Conservation (phyloP, 2,888 invertebrate species). For the Cryptosula pallasiana region DNA sequence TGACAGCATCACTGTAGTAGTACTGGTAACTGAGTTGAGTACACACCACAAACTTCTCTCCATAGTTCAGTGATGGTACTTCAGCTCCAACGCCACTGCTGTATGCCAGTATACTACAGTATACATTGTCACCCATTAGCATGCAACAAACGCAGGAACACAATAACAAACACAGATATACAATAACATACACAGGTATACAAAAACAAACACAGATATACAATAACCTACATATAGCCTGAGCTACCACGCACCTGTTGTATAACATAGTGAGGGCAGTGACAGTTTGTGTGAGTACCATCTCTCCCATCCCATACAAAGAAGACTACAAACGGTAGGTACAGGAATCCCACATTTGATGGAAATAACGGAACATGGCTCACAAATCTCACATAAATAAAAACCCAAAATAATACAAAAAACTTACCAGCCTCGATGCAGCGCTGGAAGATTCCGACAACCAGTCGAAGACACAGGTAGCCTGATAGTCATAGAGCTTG, state of each 20-base stretch:
- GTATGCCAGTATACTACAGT: neutral
- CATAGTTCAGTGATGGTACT: neutral
- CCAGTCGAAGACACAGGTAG: slow-evolving; percentile 32
- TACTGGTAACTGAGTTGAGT: slow-evolving; percentile 21
- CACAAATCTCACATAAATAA: too few species aligned
- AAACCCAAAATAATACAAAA: neutral
- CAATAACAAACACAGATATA: neutral
- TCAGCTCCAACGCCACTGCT: neutral
- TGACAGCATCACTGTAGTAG: neutral
- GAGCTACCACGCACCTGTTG: too few species aligned
- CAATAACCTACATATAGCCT: too few species aligned
- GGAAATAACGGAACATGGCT: too few species aligned
- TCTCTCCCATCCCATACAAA: neutral
- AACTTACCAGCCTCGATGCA: slow-evolving; percentile 2
- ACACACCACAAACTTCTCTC: neutral
- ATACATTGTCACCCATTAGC: neutral
- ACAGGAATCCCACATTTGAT: too few species aligned
- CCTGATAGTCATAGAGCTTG: slow-evolving; percentile 42
- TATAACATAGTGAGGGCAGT: neutral
- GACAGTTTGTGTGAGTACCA: neutral
- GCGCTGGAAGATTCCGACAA: neutral
- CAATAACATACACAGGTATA: neutral
- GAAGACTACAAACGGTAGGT: neutral
- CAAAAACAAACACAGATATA: neutral
- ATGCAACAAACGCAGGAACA: neutral